Evolutionary conservation across 1,140 invertebrate genomes (phyloP).

Genomic region (Pseudomyrmex sp.): DNA sequence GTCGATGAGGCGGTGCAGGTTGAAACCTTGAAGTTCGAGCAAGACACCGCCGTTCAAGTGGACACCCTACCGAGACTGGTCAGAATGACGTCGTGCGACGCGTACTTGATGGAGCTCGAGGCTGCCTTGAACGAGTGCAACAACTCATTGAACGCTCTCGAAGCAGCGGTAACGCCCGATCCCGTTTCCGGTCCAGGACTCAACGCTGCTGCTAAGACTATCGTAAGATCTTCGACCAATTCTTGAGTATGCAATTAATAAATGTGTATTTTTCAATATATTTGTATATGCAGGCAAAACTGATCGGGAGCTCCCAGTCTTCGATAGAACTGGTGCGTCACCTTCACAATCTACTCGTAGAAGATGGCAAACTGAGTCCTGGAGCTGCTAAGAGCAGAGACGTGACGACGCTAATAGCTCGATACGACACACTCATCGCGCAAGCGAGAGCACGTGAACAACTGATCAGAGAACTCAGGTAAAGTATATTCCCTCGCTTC

Average conservation of each 20-base stretch:
- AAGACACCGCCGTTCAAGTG: constrained; percentile 91
- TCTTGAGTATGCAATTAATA: not conserved
- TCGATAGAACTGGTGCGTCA: constrained; percentile 92
- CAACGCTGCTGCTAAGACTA: constrained; percentile 85
- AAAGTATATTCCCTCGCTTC: constrained; percentile 52
- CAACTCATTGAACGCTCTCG: constrained; percentile 86
- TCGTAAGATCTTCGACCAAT: constrained; percentile 80
- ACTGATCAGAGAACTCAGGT: constrained; percentile 91
- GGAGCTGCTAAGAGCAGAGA: constrained; percentile 89
- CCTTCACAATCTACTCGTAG: constrained; percentile 90
- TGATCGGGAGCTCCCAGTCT: constrained; percentile 89
- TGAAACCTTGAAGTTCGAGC: constrained; percentile 91
- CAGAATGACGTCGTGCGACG: constrained; percentile 91
- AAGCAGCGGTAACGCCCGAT: constrained; percentile 85
- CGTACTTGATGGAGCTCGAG: constrained; percentile 90
- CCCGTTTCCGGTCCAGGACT: constrained; percentile 84
- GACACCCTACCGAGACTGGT: constrained; percentile 89
- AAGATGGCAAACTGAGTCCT: constrained; percentile 89
- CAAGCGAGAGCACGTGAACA: constrained; percentile 91
- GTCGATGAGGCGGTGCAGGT: constrained; percentile 89
- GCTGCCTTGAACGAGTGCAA: constrained; percentile 88
- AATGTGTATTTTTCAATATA: not conserved
- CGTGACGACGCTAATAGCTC: constrained; percentile 88
- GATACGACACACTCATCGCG: constrained; percentile 89
- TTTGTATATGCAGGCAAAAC: constrained; percentile 85